These are phyloP conservation scores for Adineta ricciae DNA, from an alignment of 2,888 invertebrate species.

Conservation along the genomic window DNA sequence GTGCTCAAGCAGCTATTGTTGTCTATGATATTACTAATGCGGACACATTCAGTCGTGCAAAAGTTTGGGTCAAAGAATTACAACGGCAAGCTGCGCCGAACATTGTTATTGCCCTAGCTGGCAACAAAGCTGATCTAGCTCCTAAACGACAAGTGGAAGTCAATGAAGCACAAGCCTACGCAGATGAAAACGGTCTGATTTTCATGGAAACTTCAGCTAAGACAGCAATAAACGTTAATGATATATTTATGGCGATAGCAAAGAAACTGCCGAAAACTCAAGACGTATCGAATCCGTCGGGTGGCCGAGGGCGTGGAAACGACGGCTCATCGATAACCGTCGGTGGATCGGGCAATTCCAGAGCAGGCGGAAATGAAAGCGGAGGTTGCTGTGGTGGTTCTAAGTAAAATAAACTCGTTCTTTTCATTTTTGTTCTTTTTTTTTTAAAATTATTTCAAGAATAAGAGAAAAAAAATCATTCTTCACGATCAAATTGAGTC, in stretches of 20 bases:
- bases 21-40: conserved; percentile 98
- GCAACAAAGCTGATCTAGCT: conserved; percentile 93
- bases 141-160: conserved; percentile 85
- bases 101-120: conserved; percentile 97
- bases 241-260: conserved; percentile 89
- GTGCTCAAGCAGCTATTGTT: conserved; percentile 82
- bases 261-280: conserved; percentile 32
- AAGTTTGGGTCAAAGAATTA: conserved; percentile 98
- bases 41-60: conserved; percentile 96
- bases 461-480: neutral
- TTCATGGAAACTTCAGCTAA: conserved; percentile 99
- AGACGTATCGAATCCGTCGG: neutral
- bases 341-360: neutral
- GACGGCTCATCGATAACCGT: neutral
- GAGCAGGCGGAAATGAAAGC: neutral
- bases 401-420: neutral
- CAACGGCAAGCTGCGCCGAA: conserved; percentile 97
- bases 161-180: conserved; percentile 77
- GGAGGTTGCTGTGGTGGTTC: neutral
- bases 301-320: neutral
- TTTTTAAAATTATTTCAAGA: neutral
- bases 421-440: neutral
- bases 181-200: conserved; percentile 93
- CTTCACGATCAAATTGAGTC: neutral
- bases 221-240: conserved; percentile 99